Percentiles rank a stretch among this genome's conserved stretches.
These are phyloP conservation scores for Meles meles DNA, from an alignment of 2,113 vertebrate species.

Conservation along the genomic window DNA sequence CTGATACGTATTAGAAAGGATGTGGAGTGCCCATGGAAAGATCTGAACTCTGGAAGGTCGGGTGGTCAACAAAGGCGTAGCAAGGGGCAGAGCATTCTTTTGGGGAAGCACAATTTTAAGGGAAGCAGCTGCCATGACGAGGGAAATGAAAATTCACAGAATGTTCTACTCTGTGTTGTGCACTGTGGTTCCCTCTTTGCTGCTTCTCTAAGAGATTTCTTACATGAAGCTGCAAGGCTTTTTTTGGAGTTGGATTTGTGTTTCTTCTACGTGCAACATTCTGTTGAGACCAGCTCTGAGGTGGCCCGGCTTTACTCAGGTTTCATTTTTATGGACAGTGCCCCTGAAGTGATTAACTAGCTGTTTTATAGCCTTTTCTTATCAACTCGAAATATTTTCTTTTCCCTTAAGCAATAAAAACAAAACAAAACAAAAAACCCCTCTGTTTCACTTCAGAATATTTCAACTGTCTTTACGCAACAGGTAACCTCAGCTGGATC, in stretches of 20 bases:
- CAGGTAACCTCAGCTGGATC: not conserved
- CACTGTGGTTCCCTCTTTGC: not conserved
- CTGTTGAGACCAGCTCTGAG: not conserved
- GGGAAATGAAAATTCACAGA: not conserved
- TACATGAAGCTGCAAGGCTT: not conserved
- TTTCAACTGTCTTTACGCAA: not conserved
- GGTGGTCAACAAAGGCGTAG: not conserved
- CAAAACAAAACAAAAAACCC: not conserved
- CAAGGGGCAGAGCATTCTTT: not conserved
- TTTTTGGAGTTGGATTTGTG: not conserved
- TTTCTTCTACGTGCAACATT: not conserved
- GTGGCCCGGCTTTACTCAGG: not conserved
- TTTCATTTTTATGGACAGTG: slow-evolving; percentile 44
- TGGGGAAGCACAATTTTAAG: not conserved
- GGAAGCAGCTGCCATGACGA: not conserved
- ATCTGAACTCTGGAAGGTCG: not conserved
- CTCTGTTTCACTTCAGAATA: slow-evolving; percentile 42
- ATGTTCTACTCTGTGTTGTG: not conserved
- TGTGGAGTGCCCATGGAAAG: not conserved
- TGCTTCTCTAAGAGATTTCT: not conserved
- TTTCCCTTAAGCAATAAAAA: slow-evolving; percentile 55
- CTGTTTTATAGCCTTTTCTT: slow-evolving; percentile 52
- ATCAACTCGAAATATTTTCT: slow-evolving; percentile 51
- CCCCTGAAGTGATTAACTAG: not conserved
- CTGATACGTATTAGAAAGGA: fast-evolving